Conservation (phyloP, 2,888 invertebrate genomes). For the Notocelia uddmanniana region DNA sequence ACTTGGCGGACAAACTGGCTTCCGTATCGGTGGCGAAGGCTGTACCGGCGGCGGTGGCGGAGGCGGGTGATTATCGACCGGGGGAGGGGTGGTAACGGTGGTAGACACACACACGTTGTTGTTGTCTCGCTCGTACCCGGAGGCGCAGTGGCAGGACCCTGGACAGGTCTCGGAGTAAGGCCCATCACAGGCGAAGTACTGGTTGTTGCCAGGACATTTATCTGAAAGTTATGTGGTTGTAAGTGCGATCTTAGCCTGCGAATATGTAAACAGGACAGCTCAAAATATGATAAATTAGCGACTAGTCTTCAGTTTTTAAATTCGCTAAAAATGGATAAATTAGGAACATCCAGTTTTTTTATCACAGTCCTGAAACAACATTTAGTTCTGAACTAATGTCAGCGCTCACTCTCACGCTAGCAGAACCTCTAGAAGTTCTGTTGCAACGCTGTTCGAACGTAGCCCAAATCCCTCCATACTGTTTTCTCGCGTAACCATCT, state of each 20-base stretch:
- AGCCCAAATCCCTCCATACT: conserved; percentile 18
- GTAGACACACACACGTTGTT: conserved; percentile 24
- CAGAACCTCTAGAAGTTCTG: neutral
- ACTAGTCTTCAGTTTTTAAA: too few relatives aligned
- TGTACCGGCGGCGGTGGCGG: conserved; percentile 6
- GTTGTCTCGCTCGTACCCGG: neutral
- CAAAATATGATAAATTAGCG: too few relatives aligned
- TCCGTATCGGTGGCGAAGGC: neutral
- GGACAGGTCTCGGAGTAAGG: conserved; percentile 24
- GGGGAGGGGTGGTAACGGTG: conserved; percentile 10
- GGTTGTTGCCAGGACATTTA: conserved; percentile 21
- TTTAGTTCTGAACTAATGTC: too few relatives aligned
- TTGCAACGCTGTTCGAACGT: conserved; percentile 16
- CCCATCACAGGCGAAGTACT: conserved; percentile 29
- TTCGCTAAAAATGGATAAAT: too few relatives aligned
- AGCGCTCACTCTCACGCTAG: too few relatives aligned
- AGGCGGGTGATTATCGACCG: neutral
- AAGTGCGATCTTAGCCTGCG: too few relatives aligned
- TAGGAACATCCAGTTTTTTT: too few relatives aligned
- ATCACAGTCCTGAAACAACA: too few relatives aligned
- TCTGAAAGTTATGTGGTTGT: conserved; percentile 21
- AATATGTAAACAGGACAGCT: too few relatives aligned
- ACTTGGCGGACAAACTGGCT: neutral
- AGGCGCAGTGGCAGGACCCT: conserved; percentile 6
- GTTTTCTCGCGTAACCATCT: conserved; percentile 23